Percentiles rank a stretch among this genome's conserved stretches.
Conservation (phyloP, 1,140 invertebrate species). For the Diorhabda elongata region DNA sequence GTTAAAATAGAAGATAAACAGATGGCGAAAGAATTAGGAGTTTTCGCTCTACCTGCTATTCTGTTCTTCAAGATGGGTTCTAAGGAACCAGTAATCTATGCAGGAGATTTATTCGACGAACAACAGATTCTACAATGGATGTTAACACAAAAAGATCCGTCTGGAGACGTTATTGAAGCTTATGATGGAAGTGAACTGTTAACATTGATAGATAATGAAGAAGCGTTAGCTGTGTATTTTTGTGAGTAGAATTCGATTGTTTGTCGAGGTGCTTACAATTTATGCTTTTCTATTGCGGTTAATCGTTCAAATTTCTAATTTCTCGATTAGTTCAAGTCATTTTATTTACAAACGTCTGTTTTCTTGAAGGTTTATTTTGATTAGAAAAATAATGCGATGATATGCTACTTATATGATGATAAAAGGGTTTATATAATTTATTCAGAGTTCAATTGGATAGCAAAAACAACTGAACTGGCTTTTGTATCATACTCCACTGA, state of each 20-base stretch:
- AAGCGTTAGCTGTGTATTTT: slow-evolving; percentile 86
- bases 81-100: slow-evolving; percentile 90
- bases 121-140: slow-evolving; percentile 86
- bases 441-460: no score
- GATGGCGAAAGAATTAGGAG: slow-evolving; percentile 80
- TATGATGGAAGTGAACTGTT: slow-evolving; percentile 79
- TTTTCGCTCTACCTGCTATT: slow-evolving; percentile 84
- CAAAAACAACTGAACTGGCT: no score
- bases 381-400: no score
- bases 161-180: slow-evolving; percentile 85
- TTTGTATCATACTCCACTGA: no score
- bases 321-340: no score
- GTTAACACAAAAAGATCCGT: slow-evolving; percentile 83
- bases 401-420: no score
- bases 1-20: slow-evolving; percentile 87
- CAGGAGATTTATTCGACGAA: slow-evolving; percentile 87
- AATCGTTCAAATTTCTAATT: no score
- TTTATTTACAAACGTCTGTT: no score
- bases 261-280: no score
- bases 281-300: no score
- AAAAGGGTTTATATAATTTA: no score
- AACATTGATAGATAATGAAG: slow-evolving; percentile 73
- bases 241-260: slow-evolving; percentile 64
- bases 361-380: no score
- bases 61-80: slow-evolving; percentile 84